Conservation (phyloP, 2,113 vertebrate genomes). For the Pelecanoides urinatrix region DNA sequence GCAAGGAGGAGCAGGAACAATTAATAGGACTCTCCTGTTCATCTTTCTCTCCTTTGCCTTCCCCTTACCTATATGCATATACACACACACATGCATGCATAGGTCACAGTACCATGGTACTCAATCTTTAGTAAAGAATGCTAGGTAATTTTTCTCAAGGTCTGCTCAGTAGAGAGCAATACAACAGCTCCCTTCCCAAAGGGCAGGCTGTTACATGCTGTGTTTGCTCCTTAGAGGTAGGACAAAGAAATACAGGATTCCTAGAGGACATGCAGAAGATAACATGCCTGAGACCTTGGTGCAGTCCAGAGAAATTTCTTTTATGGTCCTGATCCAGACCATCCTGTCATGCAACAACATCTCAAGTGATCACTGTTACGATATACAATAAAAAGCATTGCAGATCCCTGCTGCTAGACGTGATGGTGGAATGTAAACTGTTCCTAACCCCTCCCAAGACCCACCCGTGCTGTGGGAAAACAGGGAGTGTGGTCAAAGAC, state of each 20-base stretch:
- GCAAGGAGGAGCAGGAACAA: neutral
- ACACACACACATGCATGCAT: neutral
- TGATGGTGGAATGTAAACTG: neutral
- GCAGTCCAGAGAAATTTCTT: neutral
- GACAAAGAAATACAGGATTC: neutral
- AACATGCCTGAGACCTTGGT: accelerated
- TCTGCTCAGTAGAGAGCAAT: neutral
- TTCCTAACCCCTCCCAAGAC: neutral
- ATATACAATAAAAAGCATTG: neutral
- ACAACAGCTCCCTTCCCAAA: neutral
- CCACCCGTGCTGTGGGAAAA: neutral
- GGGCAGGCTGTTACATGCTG: neutral
- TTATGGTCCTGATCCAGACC: neutral
- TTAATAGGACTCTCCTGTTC: neutral
- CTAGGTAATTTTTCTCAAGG: neutral
- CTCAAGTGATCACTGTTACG: neutral
- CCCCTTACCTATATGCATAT: neutral
- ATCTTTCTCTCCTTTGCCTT: neutral
- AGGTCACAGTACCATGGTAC: neutral
- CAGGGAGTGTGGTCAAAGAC: neutral
- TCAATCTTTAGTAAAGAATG: neutral
- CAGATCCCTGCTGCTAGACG: neutral
- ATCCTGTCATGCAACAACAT: neutral
- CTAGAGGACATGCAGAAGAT: neutral
- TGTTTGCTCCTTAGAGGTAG: neutral